These are phyloP conservation scores for Scatophagus argus DNA, from an alignment of 2,113 vertebrate species.

Conservation along the genomic window DNA sequence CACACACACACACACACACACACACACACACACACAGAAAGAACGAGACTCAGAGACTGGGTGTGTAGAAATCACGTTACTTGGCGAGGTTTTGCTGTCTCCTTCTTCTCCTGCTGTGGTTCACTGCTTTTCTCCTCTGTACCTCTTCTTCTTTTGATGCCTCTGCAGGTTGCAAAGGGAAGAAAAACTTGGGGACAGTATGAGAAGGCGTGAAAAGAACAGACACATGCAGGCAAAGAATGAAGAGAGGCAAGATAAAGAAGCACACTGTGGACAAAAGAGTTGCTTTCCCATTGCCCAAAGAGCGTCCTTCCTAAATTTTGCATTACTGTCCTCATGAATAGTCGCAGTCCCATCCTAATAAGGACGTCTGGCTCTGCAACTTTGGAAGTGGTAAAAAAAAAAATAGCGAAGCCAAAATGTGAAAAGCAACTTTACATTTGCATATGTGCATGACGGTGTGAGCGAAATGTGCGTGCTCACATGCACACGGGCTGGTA, in stretches of 20 bases:
- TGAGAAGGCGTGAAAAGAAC: conserved; percentile 2
- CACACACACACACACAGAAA: conserved; percentile 9
- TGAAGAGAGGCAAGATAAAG: neutral
- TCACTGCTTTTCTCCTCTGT: conserved; percentile 8
- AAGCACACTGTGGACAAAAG: neutral
- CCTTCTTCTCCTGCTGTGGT: conserved; percentile 22
- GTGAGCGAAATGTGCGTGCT: neutral
- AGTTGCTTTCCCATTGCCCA: neutral
- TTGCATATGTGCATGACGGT: conserved; percentile 4
- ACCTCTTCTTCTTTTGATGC: conserved; percentile 28
- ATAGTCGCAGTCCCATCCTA: neutral
- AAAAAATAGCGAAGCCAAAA: neutral
- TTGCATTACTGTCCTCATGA: neutral
- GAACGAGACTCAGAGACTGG: conserved; percentile 12
- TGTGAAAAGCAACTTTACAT: conserved; percentile 1
- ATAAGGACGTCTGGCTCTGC: neutral
- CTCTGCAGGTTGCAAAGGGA: conserved; percentile 1
- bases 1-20: neutral
- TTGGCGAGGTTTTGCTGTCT: conserved; percentile 2
- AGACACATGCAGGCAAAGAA: neutral
- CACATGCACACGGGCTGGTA: neutral
- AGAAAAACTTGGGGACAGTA: neutral
- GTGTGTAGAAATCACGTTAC: conserved; percentile 24
- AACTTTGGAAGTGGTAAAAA: conserved; percentile 1
- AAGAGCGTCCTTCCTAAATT: neutral